A percentile compares a stretch with the other conserved stretches of the same genome.
phyloP scores from a whole-genome alignment of 2,113 vertebrate genomes.

The Donacobius atricapilla region DNA sequence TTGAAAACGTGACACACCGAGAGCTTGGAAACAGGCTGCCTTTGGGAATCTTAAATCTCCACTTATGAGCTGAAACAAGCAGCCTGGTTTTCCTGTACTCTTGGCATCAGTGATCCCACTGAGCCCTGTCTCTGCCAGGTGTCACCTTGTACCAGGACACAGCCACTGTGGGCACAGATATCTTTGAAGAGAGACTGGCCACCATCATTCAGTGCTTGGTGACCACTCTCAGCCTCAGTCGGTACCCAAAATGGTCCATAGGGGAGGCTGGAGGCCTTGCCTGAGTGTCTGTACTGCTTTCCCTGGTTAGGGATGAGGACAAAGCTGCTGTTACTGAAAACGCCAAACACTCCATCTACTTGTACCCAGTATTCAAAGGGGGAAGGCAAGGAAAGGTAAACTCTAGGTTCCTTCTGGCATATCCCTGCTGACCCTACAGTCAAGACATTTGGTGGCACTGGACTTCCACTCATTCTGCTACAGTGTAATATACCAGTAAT shows the following conservation, averaged over 20 bases:
- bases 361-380: not conserved
- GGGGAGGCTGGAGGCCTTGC: not conserved
- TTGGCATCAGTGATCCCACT: not conserved
- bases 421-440: not conserved
- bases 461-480: not conserved
- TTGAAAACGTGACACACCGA: not conserved
- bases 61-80: not conserved
- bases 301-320: not conserved
- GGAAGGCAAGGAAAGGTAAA: not conserved
- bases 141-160: not conserved
- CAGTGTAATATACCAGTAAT: not conserved
- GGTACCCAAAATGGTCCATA: not conserved
- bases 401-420: not conserved
- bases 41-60: not conserved
- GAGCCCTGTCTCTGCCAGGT: not conserved
- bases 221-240: not conserved
- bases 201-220: not conserved
- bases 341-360: not conserved
- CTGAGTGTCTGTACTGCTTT: not conserved
- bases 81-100: not conserved
- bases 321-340: not conserved
- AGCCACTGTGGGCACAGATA: accelerated
- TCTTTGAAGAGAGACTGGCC: not conserved
- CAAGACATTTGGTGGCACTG: not conserved
- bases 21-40: not conserved